phyloP scores from a whole-genome alignment of 2,888 invertebrate genomes.

The Plagiodera versicolora region DNA sequence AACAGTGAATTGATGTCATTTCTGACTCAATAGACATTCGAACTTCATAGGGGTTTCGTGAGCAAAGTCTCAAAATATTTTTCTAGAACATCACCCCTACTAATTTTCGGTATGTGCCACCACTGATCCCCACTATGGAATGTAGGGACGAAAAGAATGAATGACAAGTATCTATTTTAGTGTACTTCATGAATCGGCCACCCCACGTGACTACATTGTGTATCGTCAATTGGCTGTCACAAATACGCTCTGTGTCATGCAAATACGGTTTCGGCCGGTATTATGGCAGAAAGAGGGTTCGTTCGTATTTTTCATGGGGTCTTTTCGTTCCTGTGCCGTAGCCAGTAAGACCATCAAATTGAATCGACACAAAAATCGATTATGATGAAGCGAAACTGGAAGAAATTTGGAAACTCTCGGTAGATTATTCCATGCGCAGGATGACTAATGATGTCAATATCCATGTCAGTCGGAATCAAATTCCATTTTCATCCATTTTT shows the following conservation, averaged over 20 bases:
- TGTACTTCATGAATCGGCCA: constrained; percentile 52
- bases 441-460: too few species aligned
- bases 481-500: too few species aligned
- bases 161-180: constrained; percentile 55
- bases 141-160: constrained; percentile 42
- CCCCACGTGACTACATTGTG: constrained; percentile 56
- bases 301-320: constrained; percentile 11
- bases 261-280: constrained; percentile 50
- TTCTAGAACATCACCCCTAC: too few species aligned
- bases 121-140: too few species aligned
- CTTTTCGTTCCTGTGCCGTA: neutral
- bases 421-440: too few species aligned
- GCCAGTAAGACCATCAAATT: neutral
- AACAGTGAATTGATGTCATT: too few species aligned
- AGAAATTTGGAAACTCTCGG: neutral
- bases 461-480: too few species aligned
- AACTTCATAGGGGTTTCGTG: too few species aligned
- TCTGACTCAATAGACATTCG: too few species aligned
- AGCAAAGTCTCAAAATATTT: too few species aligned
- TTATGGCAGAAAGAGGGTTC: constrained; percentile 37
- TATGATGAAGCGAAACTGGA: neutral
- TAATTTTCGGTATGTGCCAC: too few species aligned
- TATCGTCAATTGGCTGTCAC: constrained; percentile 56
- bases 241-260: constrained; percentile 55
- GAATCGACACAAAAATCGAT: neutral